A percentile compares a stretch with the other conserved stretches of the same genome.
Evolutionary conservation across 2,888 invertebrate species (phyloP).

Genomic region (Celastrina argiolus): DNA sequence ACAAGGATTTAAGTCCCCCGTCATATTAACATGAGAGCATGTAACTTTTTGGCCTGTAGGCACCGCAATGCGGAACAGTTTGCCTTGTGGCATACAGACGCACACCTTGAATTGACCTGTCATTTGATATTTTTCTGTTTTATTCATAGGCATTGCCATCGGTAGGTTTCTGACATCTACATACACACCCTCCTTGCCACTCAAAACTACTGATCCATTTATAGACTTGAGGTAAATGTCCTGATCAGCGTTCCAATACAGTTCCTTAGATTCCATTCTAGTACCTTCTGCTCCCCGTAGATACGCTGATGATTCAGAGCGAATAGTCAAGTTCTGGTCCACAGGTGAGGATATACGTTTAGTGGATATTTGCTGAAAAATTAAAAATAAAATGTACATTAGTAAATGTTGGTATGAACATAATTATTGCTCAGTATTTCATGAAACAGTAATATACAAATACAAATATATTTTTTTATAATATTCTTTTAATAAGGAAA

Average conservation of each 20-base stretch:
- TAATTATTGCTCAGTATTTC: no score
- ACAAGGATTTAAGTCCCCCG: conserved; percentile 81
- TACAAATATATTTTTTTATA: no score
- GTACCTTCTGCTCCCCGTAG: conserved; percentile 90
- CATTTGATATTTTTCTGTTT: conserved; percentile 44
- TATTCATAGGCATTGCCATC: conserved; percentile 71
- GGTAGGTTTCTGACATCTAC: conserved; percentile 85
- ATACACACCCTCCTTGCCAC: conserved; percentile 83
- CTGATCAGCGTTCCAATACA: conserved; percentile 87
- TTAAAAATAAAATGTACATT: not conserved
- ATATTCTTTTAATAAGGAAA: no score
- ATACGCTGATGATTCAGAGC: conserved; percentile 82
- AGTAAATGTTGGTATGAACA: no score
- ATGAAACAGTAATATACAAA: no score
- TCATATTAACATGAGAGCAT: conserved; percentile 81
- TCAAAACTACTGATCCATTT: conserved; percentile 85
- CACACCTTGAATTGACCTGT: conserved; percentile 89
- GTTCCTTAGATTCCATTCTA: conserved; percentile 82
- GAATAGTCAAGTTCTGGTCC: conserved; percentile 80
- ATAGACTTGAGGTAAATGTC: conserved; percentile 86
- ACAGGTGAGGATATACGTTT: conserved; percentile 86
- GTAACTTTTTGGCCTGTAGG: conserved; percentile 77
- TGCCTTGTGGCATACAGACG: conserved; percentile 93
- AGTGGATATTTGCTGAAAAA: conserved; percentile 78
- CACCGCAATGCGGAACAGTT: conserved; percentile 87